Conservation (phyloP, 2,888 invertebrate genomes). For the Andrena bucephala region DNA sequence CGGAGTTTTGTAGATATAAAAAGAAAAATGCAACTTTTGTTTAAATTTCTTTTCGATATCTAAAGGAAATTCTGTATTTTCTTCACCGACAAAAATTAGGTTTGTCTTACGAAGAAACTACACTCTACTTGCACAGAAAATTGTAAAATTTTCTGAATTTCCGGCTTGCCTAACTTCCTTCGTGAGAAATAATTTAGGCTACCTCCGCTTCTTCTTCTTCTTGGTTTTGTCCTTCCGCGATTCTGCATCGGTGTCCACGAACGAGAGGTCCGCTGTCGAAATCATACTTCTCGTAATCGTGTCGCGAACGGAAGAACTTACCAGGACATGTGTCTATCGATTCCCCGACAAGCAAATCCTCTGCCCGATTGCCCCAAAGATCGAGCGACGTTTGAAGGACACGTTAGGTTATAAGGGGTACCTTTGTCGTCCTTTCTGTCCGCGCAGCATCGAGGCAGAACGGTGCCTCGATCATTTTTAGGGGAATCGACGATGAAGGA, state of each 20-base stretch:
- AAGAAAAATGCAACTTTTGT: too few relatives aligned
- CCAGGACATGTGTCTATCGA: too few relatives aligned
- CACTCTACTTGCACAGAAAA: too few relatives aligned
- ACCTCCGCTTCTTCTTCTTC: constrained; percentile 77
- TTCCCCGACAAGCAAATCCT: neutral
- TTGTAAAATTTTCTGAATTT: too few relatives aligned
- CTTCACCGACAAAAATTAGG: too few relatives aligned
- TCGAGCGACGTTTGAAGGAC: neutral
- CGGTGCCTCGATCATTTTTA: constrained; percentile 32
- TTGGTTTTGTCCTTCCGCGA: constrained; percentile 55
- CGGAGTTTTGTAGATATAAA: too few relatives aligned
- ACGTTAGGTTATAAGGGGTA: constrained; percentile 21
- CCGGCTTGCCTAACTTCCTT: too few relatives aligned
- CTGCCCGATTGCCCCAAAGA: neutral
- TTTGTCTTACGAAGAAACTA: too few relatives aligned
- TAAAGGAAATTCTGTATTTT: too few relatives aligned
- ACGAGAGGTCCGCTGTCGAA: constrained; percentile 18
- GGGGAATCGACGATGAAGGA: constrained; percentile 10
- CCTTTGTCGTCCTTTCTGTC: constrained; percentile 37
- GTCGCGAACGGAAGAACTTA: neutral
- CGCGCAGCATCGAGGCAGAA: neutral
- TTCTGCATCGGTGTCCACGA: constrained; percentile 46
- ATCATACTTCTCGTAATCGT: neutral
- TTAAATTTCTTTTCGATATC: too few relatives aligned
- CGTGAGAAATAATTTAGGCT: neutral